A percentile compares a stretch with the other conserved stretches of the same genome.
phyloP scores from a whole-genome alignment of 2,888 invertebrate species.

The Ormyrus pomaceus region DNA sequence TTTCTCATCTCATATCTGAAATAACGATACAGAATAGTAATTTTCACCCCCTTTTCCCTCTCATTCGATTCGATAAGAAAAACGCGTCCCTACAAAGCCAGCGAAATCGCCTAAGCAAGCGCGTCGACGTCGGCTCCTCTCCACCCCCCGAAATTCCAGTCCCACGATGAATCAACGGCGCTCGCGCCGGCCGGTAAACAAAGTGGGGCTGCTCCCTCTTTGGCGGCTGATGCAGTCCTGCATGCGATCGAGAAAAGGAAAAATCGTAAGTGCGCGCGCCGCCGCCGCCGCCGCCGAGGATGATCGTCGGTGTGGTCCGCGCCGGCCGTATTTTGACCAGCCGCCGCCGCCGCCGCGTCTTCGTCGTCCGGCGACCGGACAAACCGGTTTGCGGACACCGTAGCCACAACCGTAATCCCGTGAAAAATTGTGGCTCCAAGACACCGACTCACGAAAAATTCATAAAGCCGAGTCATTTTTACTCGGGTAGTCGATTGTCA shows the following conservation, averaged over 20 bases:
- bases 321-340: slow-evolving; percentile 17
- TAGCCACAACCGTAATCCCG: slow-evolving; percentile 53
- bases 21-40: too few species aligned
- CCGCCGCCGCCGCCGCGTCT: background rate
- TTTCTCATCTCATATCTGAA: too few species aligned
- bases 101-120: too few species aligned
- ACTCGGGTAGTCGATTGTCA: too few species aligned
- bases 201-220: slow-evolving; percentile 7
- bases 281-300: background rate
- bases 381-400: slow-evolving; percentile 54
- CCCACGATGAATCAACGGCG: background rate
- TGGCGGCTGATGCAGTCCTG: background rate
- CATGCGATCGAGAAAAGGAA: slow-evolving; percentile 12
- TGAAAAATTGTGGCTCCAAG: slow-evolving; percentile 45
- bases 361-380: slow-evolving; percentile 27
- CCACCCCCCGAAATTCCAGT: background rate
- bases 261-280: slow-evolving; percentile 14
- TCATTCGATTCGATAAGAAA: too few species aligned
- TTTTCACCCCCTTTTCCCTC: too few species aligned
- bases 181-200: background rate
- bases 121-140: too few species aligned
- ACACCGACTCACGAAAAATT: slow-evolving; percentile 33
- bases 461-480: slow-evolving; percentile 42
- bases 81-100: too few species aligned
- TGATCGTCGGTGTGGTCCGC: slow-evolving; percentile 36